These are phyloP conservation scores for Ammospiza caudacuta DNA, from an alignment of 2,113 vertebrate genomes.

Conservation along the genomic window DNA sequence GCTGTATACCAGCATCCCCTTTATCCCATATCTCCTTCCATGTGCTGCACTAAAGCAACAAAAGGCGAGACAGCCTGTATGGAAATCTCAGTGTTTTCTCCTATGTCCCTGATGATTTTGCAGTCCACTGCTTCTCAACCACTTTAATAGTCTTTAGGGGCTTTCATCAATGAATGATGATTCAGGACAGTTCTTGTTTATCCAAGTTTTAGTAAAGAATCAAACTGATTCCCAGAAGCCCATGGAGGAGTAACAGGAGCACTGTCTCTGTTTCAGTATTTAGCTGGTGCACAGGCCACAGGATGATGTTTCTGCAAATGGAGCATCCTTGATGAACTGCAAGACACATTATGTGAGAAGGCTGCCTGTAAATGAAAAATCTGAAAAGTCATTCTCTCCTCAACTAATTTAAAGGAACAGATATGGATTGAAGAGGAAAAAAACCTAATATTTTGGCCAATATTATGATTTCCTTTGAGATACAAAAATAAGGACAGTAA, in stretches of 20 bases:
- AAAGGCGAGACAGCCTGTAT: accelerated
- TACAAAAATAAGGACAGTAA: not conserved
- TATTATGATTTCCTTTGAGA: not conserved
- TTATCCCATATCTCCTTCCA: not conserved
- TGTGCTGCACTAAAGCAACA: not conserved
- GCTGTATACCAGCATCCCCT: not conserved
- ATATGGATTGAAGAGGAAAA: not conserved
- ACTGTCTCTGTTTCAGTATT: not conserved
- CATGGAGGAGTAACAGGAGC: not conserved
- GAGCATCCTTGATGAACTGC: not conserved
- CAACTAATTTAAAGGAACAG: not conserved
- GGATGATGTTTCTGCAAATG: not conserved
- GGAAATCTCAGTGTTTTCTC: not conserved
- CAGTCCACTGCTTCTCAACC: not conserved
- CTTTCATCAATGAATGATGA: not conserved
- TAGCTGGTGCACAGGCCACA: not conserved
- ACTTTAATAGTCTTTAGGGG: not conserved
- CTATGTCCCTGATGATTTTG: not conserved
- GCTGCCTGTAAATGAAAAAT: not conserved
- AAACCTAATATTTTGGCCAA: accelerated
- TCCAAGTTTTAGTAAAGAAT: not conserved
- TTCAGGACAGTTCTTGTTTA: not conserved
- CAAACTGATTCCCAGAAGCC: not conserved
- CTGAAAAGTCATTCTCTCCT: not conserved
- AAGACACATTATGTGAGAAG: not conserved